Evolutionary conservation across 2,797 vertebrate species (phyloP).

Genomic region (Propithecus deckenii): DNA sequence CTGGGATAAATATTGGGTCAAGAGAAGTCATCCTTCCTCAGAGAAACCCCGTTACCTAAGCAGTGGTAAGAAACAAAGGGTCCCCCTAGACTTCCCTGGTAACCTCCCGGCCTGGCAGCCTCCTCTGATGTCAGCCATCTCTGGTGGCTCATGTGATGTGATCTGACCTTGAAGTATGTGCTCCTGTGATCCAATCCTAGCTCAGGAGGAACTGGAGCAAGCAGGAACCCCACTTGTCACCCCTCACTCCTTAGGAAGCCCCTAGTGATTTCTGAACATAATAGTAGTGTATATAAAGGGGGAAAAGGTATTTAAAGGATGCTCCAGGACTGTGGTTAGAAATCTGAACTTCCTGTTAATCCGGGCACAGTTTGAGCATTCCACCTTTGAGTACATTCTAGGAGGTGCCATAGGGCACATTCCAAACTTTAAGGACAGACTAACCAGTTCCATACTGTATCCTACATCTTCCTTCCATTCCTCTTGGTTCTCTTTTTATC

Average conservation of each 20-base stretch:
- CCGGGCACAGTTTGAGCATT: background rate
- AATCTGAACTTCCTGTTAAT: background rate
- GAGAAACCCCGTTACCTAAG: conserved; percentile 32
- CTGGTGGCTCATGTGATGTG: background rate
- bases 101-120: background rate
- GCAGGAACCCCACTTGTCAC: accelerated
- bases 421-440: background rate
- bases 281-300: too few species aligned
- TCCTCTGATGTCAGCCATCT: background rate
- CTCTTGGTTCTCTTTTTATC: background rate
- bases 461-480: background rate
- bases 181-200: background rate
- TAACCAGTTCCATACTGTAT: background rate
- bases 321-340: background rate
- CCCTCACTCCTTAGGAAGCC: background rate
- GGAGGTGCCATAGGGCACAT: background rate
- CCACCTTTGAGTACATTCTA: background rate
- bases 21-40: background rate
- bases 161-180: background rate
- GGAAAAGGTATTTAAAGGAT: background rate
- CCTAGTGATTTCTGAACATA: background rate
- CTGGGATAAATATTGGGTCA: background rate
- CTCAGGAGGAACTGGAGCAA: background rate
- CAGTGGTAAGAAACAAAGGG: conserved; percentile 15
- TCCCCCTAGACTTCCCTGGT: background rate